Evolutionary conservation across 2,113 vertebrate genomes (phyloP).

Genomic region (Ophiodon elongatus): DNA sequence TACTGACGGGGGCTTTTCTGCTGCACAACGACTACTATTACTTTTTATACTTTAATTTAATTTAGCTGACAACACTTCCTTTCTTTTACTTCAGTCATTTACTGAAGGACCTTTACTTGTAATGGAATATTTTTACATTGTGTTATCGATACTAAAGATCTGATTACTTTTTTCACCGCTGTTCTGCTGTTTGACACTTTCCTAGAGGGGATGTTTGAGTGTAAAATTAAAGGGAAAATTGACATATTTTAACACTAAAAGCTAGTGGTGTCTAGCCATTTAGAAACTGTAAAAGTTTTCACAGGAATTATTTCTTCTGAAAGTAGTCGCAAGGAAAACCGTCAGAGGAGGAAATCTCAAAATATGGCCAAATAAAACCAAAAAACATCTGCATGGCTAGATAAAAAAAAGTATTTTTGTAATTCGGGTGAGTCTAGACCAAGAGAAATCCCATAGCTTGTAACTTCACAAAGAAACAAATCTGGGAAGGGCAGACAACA

Average conservation of each 20-base stretch:
- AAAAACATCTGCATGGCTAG: not conserved
- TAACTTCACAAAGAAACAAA: not conserved
- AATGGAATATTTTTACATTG: not conserved
- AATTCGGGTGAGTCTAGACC: not conserved
- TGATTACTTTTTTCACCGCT: not conserved
- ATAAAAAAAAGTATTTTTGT: not conserved
- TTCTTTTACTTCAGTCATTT: not conserved
- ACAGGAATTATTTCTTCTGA: not conserved
- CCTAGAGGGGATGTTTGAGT: not conserved
- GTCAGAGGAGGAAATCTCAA: not conserved
- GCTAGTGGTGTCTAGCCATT: not conserved
- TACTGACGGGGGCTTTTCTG: not conserved
- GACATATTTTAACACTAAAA: not conserved
- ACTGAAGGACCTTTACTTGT: not conserved
- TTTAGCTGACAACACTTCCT: not conserved
- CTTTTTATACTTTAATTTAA: not conserved
- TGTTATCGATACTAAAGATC: not conserved
- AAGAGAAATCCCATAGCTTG: not conserved
- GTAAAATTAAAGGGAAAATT: not conserved
- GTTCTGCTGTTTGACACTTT: not conserved
- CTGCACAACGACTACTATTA: not conserved
- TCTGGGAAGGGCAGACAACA: not conserved
- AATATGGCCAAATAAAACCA: not conserved
- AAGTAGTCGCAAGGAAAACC: not conserved
- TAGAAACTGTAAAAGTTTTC: not conserved